These are phyloP conservation scores for Paramormyrops hopkinsi DNA, from an alignment of 2,797 vertebrate genomes.

Conservation along the genomic window DNA sequence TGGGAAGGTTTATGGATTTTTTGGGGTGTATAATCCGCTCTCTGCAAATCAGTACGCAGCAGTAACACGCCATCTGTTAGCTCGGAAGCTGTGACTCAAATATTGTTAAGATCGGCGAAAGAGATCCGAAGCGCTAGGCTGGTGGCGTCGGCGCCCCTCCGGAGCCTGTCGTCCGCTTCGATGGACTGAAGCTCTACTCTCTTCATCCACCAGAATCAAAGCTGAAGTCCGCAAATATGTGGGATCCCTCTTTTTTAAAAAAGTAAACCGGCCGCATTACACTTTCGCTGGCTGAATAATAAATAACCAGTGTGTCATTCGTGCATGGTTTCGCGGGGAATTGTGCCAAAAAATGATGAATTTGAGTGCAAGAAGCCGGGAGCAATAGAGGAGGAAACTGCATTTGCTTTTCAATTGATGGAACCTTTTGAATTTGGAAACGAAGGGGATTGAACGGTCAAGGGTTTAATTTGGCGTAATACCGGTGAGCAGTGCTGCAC, in stretches of 20 bases:
- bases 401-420: constrained; percentile 16
- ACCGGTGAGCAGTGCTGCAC: constrained; percentile 22
- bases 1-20: constrained; percentile 34
- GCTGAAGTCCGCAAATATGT: constrained; percentile 29
- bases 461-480: constrained; percentile 7
- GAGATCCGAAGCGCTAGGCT: constrained; percentile 17
- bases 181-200: constrained; percentile 18
- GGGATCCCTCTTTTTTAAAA: constrained; percentile 12
- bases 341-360: constrained; percentile 11
- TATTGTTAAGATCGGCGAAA: constrained; percentile 31
- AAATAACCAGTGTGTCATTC: not conserved
- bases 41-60: constrained; percentile 31
- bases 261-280: not conserved
- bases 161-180: constrained; percentile 19
- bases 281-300: constrained; percentile 8
- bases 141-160: constrained; percentile 24
- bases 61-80: constrained; percentile 52
- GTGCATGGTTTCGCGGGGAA: not conserved
- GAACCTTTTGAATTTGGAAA: constrained; percentile 7
- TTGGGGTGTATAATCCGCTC: constrained; percentile 36
- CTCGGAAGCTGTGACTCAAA: constrained; percentile 34
- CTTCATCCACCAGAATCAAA: constrained; percentile 25
- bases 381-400: constrained; percentile 11
- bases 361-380: constrained; percentile 16
- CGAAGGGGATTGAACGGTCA: not conserved